Conservation (phyloP, 2,113 vertebrate species). For the human region GRCh38 chr18:63023501-63024000, state of each 20-base stretch:
- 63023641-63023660: not conserved
- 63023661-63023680: not conserved
- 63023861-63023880: not conserved
- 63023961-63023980: not conserved
- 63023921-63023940: not conserved
- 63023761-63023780: accelerated
- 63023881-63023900: not conserved
- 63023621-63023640: not conserved
- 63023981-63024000: not conserved
- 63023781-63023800: not conserved
- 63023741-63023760: not conserved
- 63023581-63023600: not conserved
- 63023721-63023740: not conserved
- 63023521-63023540: not conserved
- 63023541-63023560: not conserved
- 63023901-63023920: not conserved
- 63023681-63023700: not conserved
- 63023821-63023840: not conserved
- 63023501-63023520: not conserved
- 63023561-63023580: not conserved
- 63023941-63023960: too few species aligned
- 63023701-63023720: not conserved
- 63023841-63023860: not conserved
- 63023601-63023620: not conserved
- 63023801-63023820: not conserved